Conservation (phyloP, 2,113 vertebrate genomes). For the Tachysurus vachellii region DNA sequence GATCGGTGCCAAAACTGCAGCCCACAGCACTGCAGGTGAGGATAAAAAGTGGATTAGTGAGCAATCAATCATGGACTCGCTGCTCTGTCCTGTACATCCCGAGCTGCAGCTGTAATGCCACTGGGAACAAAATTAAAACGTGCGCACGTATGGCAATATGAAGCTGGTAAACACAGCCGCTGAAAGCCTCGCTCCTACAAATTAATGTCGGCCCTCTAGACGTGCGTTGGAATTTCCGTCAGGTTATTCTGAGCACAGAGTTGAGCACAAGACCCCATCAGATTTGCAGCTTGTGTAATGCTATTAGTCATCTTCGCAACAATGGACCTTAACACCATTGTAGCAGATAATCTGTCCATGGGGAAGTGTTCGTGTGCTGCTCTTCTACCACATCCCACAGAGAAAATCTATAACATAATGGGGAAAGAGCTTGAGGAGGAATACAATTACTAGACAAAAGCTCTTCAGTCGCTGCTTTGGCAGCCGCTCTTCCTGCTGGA, state of each 20-base stretch:
- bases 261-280: slow-evolving; percentile 41
- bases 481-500: slow-evolving; percentile 28
- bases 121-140: slow-evolving; percentile 19
- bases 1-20: slow-evolving; percentile 43
- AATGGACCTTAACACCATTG: slow-evolving; percentile 49
- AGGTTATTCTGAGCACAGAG: slow-evolving; percentile 39
- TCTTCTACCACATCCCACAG: slow-evolving; percentile 46
- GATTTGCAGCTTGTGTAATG: slow-evolving; percentile 48
- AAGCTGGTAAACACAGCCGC: not conserved
- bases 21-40: slow-evolving; percentile 43
- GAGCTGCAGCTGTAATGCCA: slow-evolving; percentile 1
- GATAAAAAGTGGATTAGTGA: slow-evolving; percentile 39
- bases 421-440: slow-evolving; percentile 52
- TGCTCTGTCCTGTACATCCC: slow-evolving; percentile 9
- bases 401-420: slow-evolving; percentile 56
- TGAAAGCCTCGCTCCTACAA: slow-evolving; percentile 19
- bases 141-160: slow-evolving; percentile 10
- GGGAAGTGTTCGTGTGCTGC: slow-evolving; percentile 46
- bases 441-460: slow-evolving; percentile 55
- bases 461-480: slow-evolving; percentile 34
- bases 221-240: slow-evolving; percentile 17
- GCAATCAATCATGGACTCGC: slow-evolving; percentile 21
- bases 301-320: slow-evolving; percentile 51
- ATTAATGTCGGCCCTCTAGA: slow-evolving; percentile 29
- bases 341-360: slow-evolving; percentile 47